A percentile compares a stretch with the other conserved stretches of the same genome.
These are phyloP conservation scores for Drosophila atroscutellata DNA, from an alignment of 2,888 invertebrate genomes.

Conservation along the genomic window DNA sequence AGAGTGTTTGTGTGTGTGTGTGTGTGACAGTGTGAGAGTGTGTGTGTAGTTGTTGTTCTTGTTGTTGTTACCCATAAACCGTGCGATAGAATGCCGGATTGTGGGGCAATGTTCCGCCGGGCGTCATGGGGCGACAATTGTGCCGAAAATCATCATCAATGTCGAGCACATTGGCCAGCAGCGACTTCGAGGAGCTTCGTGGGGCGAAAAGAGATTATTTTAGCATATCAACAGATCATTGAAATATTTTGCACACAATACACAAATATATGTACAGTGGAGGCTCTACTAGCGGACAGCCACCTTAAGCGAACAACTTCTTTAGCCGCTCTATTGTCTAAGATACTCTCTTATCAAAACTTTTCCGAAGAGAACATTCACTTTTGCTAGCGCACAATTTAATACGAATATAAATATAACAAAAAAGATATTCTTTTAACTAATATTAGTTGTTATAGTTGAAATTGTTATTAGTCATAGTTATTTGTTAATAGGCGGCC, in stretches of 20 bases:
- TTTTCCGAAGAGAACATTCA: not conserved
- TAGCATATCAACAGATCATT: constrained; percentile 45
- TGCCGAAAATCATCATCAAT: constrained; percentile 98
- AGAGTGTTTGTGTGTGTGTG: not conserved
- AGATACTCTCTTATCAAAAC: not conserved
- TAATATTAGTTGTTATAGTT: not conserved
- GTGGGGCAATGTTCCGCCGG: constrained; percentile 87
- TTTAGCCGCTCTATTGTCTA: not conserved
- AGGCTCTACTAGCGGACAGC: constrained; percentile 6
- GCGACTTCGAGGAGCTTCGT: constrained; percentile 93
- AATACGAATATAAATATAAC: too few species aligned
- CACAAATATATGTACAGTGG: not conserved
- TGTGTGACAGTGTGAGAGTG: not conserved
- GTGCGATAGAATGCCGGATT: constrained; percentile 89
- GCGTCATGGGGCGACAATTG: constrained; percentile 90
- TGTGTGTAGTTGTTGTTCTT: constrained; percentile 8
- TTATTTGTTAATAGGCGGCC: too few species aligned
- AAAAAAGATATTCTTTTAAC: not conserved
- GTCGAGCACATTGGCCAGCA: constrained; percentile 98
- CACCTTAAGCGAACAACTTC: not conserved
- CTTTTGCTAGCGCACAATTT: not conserved
- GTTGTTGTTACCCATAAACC: constrained; percentile 88
- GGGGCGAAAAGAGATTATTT: constrained; percentile 17
- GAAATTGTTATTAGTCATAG: not conserved
- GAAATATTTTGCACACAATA: constrained; percentile 1